Base-by-base conservation (phyloP, 2,797 vertebrate genomes). In the Adelosebastes latens region DNA sequence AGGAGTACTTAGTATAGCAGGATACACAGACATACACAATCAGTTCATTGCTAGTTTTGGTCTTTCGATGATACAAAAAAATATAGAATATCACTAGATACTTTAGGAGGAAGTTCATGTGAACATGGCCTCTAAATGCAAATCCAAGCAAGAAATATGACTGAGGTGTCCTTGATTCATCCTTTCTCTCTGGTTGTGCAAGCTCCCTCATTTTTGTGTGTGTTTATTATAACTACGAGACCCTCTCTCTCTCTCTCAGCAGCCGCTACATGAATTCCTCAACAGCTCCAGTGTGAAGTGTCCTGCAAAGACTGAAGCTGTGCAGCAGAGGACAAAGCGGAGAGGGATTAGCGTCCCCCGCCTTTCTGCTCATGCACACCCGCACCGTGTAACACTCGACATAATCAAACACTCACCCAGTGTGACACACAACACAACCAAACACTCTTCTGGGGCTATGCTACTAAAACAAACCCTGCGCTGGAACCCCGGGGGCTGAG, bases 401-500 rank as follows among this genome's bases (percentile, higher is more conserved):
- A 93, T 87, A 92, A 92, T 93, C 94, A 93, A 93, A 95, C 88
- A 92, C 85, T 93, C 89, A 77, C 88, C 84, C 87, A 79, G 88
- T 85, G 89, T 85, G 91, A 93, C 92, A 94, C 92, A 84, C 89
- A 94, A 94, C 92, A 94, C 91, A 95, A 94, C 92, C 92, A 95
- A 94, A 94, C 92, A 93, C 84, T 91, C 87, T 83, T 86, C 87
- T 86, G 88, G 85, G 91, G 89, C 93, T 90, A 60, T 64, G 92
- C 93, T 95, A 91, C 91, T 94, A 94, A 94, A 95, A 94, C 93
- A 95, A 95, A 95, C 83, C 85, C 81, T 24, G 42, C 6, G 64
- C 83, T 69, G 77, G 89, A 82, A 84, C 81, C 85, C 80, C 75
- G 74, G 73, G 86, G 77, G 89, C 85, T 1, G 84, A 72, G 87